A percentile compares a stretch with the other conserved stretches of the same genome.
Conservation (phyloP, 2,888 invertebrate species). For the Cistogaster globosa region DNA sequence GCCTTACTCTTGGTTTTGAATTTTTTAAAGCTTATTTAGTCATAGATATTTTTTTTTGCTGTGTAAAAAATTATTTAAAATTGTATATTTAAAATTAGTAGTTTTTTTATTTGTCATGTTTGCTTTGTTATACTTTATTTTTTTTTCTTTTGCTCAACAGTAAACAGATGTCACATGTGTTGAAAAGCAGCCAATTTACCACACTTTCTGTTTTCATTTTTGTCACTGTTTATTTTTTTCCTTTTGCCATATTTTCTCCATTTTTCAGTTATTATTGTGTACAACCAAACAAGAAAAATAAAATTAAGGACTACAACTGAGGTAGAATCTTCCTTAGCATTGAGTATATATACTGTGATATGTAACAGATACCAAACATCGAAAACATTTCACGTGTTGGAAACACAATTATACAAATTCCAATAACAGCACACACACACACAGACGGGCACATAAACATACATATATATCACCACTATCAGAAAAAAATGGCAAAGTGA, state of each 20-base stretch:
- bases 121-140: not conserved
- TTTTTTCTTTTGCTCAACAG: conserved; percentile 25
- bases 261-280: conserved; percentile 12
- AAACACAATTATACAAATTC: conserved; percentile 41
- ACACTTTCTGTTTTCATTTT: conserved; percentile 63
- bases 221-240: conserved; percentile 22
- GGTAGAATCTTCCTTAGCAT: conserved; percentile 34
- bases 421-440: conserved; percentile 18
- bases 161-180: conserved; percentile 80
- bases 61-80: conserved; percentile 40
- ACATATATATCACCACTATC: conserved; percentile 24
- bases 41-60: not conserved
- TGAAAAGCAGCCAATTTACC: conserved; percentile 81
- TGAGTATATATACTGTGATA: conserved; percentile 39
- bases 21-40: not conserved
- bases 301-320: conserved; percentile 40
- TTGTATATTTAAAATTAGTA: conserved; percentile 37
- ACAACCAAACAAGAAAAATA: conserved; percentile 6
- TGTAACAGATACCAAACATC: conserved; percentile 64
- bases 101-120: conserved; percentile 14
- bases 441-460: not conserved
- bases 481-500: conserved; percentile 78
- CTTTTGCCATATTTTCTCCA: conserved; percentile 9
- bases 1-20: too few species aligned
- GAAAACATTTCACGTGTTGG: conserved; percentile 46